These are phyloP conservation scores for Habroteleia sp. DNA, from an alignment of 2,888 invertebrate species.

Conservation along the genomic window DNA sequence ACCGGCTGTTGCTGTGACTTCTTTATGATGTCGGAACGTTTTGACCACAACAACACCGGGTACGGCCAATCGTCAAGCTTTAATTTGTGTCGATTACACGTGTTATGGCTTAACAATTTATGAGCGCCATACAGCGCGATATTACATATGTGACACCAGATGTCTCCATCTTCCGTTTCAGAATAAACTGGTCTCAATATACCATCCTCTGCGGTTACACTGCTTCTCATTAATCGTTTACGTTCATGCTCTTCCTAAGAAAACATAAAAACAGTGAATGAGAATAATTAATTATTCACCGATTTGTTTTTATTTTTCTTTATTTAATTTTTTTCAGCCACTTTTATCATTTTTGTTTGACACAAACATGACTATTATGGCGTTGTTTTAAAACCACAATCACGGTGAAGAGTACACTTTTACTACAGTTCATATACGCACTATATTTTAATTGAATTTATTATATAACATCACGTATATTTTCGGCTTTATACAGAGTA, in stretches of 20 bases:
- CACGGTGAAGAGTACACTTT: conserved; percentile 33
- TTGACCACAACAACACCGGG: conserved; percentile 78
- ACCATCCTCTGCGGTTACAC: conserved; percentile 80
- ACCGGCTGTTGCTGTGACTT: conserved; percentile 66
- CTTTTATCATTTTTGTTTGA: conserved; percentile 28
- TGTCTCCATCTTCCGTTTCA: conserved; percentile 78
- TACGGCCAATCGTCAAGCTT: conserved; percentile 80
- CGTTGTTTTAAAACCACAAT: conserved; percentile 11
- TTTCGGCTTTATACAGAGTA: no score
- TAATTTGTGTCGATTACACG: conserved; percentile 79
- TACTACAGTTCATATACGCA: no score
- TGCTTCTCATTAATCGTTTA: conserved; percentile 79
- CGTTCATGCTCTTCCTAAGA: conserved; percentile 79
- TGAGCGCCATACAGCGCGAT: conserved; percentile 79
- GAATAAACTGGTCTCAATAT: conserved; percentile 79
- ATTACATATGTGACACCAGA: conserved; percentile 81
- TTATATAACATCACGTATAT: no score
- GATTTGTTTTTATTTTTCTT: conserved; percentile 14
- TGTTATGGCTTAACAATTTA: conserved; percentile 78
- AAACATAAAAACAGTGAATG: conserved; percentile 61
- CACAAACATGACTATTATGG: conserved; percentile 20
- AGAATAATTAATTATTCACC: conserved; percentile 7
- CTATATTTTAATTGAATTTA: no score
- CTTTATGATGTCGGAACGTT: conserved; percentile 73
- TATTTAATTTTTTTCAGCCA: conserved; percentile 5